phyloP scores from a whole-genome alignment of 2,888 invertebrate genomes.

The Acronicta leporina region DNA sequence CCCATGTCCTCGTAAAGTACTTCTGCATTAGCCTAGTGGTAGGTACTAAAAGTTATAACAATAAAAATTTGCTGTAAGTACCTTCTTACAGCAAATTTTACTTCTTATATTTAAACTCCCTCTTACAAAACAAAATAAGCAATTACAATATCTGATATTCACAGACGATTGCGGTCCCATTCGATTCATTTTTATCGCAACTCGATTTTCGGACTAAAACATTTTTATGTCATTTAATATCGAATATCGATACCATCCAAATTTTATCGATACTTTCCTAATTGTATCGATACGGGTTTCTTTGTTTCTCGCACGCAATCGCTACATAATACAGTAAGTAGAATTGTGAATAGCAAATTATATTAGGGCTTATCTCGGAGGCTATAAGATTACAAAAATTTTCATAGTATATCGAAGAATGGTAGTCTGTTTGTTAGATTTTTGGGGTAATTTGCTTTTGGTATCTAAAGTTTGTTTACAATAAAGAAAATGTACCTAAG shows the following conservation, averaged over 20 bases:
- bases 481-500: too few relatives aligned
- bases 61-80: too few relatives aligned
- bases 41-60: too few relatives aligned
- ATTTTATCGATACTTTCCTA: conserved; percentile 37
- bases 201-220: conserved; percentile 33
- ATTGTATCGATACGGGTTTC: conserved; percentile 41
- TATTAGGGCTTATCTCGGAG: conserved; percentile 36
- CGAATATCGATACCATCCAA: conserved; percentile 38
- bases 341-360: conserved; percentile 42
- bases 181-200: conserved; percentile 26
- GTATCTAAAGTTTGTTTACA: not conserved
- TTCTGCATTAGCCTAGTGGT: too few relatives aligned
- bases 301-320: conserved; percentile 41
- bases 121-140: conserved; percentile 7
- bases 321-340: conserved; percentile 17
- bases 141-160: conserved; percentile 25
- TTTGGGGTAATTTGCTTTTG: conserved; percentile 3
- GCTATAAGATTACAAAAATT: conserved; percentile 26
- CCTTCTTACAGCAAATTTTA: too few relatives aligned
- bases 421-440: conserved; percentile 15
- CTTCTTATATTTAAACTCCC: not conserved
- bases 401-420: conserved; percentile 21
- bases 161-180: conserved; percentile 15
- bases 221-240: conserved; percentile 47
- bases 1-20: too few relatives aligned